Evolutionary conservation across 2,888 invertebrate genomes (phyloP), one percentile per base, ranked within the genome.

Genomic region (Drosophila paramelanica): DNA sequence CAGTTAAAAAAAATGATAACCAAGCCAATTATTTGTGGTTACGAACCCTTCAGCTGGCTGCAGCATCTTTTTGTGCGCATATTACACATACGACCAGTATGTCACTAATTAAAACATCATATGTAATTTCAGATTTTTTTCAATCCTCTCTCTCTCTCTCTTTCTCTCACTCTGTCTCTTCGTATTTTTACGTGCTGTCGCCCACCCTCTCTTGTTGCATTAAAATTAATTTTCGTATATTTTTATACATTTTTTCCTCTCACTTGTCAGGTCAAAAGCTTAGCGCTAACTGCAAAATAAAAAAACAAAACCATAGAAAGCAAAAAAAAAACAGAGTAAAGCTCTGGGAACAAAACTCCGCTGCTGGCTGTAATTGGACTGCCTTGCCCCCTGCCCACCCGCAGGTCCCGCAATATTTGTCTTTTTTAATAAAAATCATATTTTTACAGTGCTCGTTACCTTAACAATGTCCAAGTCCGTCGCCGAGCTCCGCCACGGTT

Each of bases 191-290:
- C 33, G 20, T 11, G 23, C 5, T 25, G 7, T 13, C 11, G 46
- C 6, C 8, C 39, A 42, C n/a, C 64, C 31, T 42, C 43, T 46
- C 31, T 51, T 67, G 77, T 76, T 82, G 81, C 81, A 89, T 89
- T 89, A 89, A 89, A 90, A 90, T 90, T 89, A 90, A 89, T 89
- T 89, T 89, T 85, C 80, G 68, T 81, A 88, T 81, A 87, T 83
- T 81, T 84, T 83, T 87, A 68, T 89, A 73, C 59, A 67, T 81
- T 87, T 78, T 84, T 76, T 66, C 62, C 73, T 52, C 56, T 73
- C 67, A 70, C 79, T 79, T 79, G 81, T 81, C 86, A 89, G 86
- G 88, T 75, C 88, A 79, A 78, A 67, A 82, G 74, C 77, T 76
- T 81, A 84, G 80, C 74, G 58, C 70, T 46, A 71, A 60, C 66